These are phyloP conservation scores for Alca torda DNA, from an alignment of 2,797 vertebrate species.

Conservation along the genomic window DNA sequence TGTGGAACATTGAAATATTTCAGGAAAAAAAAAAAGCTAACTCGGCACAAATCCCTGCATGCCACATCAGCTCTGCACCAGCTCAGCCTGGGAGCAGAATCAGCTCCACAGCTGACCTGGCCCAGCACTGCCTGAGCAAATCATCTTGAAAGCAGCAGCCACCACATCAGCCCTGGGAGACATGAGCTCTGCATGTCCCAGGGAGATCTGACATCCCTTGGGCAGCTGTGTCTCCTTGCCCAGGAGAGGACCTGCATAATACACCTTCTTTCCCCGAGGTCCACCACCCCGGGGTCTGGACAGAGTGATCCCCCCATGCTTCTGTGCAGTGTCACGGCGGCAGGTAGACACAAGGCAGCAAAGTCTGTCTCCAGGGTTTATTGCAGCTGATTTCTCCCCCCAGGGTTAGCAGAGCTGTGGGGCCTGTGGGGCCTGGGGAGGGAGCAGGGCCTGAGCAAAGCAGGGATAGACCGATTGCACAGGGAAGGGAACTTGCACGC, in stretches of 20 bases:
- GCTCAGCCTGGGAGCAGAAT: not conserved
- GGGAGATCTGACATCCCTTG: not conserved
- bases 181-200: not conserved
- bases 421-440: not conserved
- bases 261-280: not conserved
- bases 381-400: not conserved
- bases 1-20: not conserved
- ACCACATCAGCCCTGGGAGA: not conserved
- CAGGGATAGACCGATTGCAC: not conserved
- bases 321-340: rapidly evolving
- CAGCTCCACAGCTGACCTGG: not conserved
- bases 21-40: not conserved
- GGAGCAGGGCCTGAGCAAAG: constrained; percentile 11
- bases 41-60: not conserved
- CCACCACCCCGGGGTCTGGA: not conserved
- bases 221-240: not conserved
- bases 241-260: not conserved
- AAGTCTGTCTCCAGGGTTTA: not conserved
- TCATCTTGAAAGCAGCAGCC: not conserved
- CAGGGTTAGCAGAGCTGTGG: not conserved
- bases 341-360: constrained; percentile 6
- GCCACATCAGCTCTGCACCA: not conserved
- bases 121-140: not conserved
- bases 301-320: not conserved
- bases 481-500: not conserved